Evolutionary conservation across 2,888 invertebrate genomes (phyloP).

Genomic region (Dusona sp.): DNA sequence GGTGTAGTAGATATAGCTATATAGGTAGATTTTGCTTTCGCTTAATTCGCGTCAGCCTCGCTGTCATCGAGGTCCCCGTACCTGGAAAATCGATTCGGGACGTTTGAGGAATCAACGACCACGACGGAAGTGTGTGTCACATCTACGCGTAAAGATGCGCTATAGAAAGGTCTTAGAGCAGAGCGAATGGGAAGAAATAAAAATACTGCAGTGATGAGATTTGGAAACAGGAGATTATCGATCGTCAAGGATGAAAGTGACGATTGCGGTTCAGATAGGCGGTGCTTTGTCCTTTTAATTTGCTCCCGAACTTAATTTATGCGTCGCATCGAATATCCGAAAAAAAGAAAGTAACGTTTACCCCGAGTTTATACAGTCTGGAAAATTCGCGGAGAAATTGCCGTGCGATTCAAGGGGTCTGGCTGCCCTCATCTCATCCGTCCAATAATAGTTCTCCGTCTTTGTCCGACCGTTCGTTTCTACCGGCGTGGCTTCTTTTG

Average conservation of each 20-base stretch:
- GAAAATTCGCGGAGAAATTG: background rate
- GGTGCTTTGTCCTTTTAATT: background rate
- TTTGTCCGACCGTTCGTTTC: conserved; percentile 9
- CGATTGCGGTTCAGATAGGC: background rate
- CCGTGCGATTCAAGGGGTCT: background rate
- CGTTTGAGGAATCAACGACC: conserved; percentile 49
- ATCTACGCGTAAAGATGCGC: background rate
- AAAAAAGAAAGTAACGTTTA: background rate
- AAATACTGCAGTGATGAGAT: background rate
- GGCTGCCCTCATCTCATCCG: background rate
- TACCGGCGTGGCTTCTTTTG: background rate
- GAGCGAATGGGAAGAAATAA: background rate
- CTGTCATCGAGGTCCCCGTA: conserved; percentile 28
- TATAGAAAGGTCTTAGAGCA: background rate
- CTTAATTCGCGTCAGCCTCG: background rate
- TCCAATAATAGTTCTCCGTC: conserved; percentile 22
- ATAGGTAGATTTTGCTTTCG: background rate
- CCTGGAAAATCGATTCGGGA: conserved; percentile 57
- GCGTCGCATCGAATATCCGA: background rate
- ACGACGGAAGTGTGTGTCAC: background rate
- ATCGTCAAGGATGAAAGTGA: background rate
- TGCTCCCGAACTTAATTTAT: background rate
- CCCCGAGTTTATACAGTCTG: background rate
- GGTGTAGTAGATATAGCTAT: background rate
- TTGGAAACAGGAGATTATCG: background rate